Conservation (phyloP, 2,888 invertebrate genomes). For the Notocelia uddmanniana region DNA sequence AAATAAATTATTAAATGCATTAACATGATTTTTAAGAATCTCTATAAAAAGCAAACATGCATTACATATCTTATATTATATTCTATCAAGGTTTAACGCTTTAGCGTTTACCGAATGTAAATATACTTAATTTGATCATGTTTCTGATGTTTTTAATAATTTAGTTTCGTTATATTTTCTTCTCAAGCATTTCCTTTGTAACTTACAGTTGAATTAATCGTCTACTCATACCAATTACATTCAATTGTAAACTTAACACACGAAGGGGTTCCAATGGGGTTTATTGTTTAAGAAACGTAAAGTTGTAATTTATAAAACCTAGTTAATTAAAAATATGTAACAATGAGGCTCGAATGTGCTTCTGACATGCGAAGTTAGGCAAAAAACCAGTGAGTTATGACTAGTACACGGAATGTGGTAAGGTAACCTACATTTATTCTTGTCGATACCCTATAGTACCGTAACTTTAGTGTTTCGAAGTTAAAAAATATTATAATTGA, state of each 20-base stretch:
- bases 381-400: conserved; percentile 28
- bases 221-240: not conserved
- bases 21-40: no score
- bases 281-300: conserved; percentile 23
- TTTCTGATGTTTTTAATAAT: not conserved
- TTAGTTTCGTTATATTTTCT: not conserved
- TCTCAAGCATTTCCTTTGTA: not conserved
- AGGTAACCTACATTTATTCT: conserved; percentile 18
- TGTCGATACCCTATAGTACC: not conserved
- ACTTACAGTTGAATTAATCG: not conserved
- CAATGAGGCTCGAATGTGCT: conserved; percentile 26
- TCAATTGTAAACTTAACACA: conserved; percentile 14
- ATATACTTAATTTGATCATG: not conserved
- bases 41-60: no score
- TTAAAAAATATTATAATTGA: no score
- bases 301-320: conserved; percentile 20
- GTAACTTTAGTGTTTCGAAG: no score
- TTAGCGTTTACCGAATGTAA: no score
- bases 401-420: not conserved
- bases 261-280: conserved; percentile 6
- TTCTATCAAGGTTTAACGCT: no score
- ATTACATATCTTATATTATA: no score
- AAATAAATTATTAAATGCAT: no score
- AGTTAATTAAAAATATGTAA: conserved; percentile 31
- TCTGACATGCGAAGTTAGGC: conserved; percentile 15